Evolutionary conservation across 2,113 vertebrate species (phyloP).

Genomic region (Romanogobio albipinnatus): DNA sequence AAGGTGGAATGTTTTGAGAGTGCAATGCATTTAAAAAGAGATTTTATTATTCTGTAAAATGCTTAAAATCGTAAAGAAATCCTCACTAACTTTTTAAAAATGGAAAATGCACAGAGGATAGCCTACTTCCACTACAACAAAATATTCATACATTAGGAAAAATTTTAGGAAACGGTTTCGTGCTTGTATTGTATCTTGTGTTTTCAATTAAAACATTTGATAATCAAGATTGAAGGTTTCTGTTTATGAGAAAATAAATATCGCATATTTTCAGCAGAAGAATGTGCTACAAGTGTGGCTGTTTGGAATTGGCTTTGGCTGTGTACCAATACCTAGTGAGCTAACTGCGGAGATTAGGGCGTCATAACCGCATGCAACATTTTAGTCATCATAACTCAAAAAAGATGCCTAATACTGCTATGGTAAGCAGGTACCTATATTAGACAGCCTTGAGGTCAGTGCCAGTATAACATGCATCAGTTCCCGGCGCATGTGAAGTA

Average conservation of each 20-base stretch:
- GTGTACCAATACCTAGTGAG: background rate
- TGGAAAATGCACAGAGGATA: too few species aligned
- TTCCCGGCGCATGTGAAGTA: conserved; percentile 31
- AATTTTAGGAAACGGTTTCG: background rate
- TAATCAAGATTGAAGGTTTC: background rate
- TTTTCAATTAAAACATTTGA: background rate
- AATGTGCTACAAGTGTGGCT: background rate
- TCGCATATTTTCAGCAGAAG: background rate
- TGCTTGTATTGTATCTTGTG: background rate
- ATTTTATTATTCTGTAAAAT: too few species aligned
- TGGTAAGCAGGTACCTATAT: background rate
- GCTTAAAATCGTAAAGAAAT: too few species aligned
- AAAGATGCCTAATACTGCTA: background rate
- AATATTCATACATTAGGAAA: background rate
- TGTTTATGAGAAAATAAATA: background rate
- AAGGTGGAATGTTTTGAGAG: too few species aligned
- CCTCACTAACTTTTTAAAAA: too few species aligned
- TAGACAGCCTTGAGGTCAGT: background rate
- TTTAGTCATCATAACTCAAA: background rate
- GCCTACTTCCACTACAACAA: background rate
- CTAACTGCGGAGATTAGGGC: background rate
- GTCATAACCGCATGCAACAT: background rate
- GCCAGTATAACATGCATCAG: conserved; percentile 23
- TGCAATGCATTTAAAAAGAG: too few species aligned
- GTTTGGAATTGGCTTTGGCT: background rate